Evolutionary conservation across 92 coral and sea anemone species (phyloP).

Genomic region (Desmophyllum pertusum): DNA sequence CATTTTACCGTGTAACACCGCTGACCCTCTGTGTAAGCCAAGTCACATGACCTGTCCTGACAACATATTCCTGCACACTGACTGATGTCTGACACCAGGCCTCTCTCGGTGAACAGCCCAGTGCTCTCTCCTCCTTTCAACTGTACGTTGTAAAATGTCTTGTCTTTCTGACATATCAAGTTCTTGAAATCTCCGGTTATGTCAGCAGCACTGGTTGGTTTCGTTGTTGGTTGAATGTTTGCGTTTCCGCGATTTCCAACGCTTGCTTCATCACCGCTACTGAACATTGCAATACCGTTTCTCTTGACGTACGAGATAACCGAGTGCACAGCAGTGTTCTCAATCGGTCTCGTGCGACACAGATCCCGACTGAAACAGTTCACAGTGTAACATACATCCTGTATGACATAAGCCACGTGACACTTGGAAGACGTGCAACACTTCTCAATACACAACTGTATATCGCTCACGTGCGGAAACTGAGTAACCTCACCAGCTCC

Average conservation of each 20-base stretch:
- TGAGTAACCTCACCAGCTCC: conserved; percentile 95
- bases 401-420: conserved; percentile 88
- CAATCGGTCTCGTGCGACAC: conserved; percentile 83
- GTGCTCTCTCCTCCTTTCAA: conserved; percentile 87
- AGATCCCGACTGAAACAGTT: conserved; percentile 86
- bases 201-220: not conserved
- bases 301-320: conserved; percentile 78
- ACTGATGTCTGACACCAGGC: conserved; percentile 73
- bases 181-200: not conserved
- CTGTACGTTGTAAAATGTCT: conserved; percentile 71
- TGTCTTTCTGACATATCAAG: conserved; percentile 65
- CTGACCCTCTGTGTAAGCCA: conserved; percentile 82
- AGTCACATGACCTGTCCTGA: conserved; percentile 81
- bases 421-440: conserved; percentile 77
- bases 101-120: conserved; percentile 81
- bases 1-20: conserved; percentile 86
- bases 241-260: conserved; percentile 40
- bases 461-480: conserved; percentile 65
- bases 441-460: conserved; percentile 76
- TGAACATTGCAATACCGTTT: conserved; percentile 70
- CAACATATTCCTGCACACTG: conserved; percentile 84
- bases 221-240: not conserved
- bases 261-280: conserved; percentile 75
- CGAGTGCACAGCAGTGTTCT: conserved; percentile 67
- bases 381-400: conserved; percentile 77